These are phyloP conservation scores for Miichthys miiuy DNA, from an alignment of 2,797 vertebrate species.

Conservation along the genomic window DNA sequence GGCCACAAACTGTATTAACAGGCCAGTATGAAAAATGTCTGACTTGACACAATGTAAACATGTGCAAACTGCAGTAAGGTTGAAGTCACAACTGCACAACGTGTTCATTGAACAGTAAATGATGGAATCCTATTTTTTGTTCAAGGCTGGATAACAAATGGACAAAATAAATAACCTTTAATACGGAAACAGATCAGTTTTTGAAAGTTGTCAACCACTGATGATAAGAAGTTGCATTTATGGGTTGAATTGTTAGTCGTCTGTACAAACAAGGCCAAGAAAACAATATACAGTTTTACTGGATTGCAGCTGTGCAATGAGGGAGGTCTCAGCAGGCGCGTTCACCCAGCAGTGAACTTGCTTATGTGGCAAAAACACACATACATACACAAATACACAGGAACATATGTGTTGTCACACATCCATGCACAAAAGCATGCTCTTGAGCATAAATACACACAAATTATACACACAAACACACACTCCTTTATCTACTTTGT, in stretches of 20 bases:
- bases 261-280: neutral
- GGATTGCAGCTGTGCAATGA: constrained; percentile 31
- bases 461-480: neutral
- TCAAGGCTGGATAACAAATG: neutral
- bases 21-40: neutral
- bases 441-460: neutral
- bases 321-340: constrained; percentile 29
- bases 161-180: too few relatives aligned
- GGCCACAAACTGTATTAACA: neutral
- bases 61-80: neutral
- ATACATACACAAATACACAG: constrained; percentile 7
- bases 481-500: neutral
- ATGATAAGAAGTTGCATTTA: neutral
- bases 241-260: neutral
- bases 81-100: neutral
- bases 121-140: neutral
- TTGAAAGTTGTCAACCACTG: neutral
- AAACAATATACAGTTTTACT: neutral
- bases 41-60: neutral
- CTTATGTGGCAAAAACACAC: constrained; percentile 59
- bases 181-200: neutral
- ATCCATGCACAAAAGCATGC: neutral
- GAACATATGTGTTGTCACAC: neutral
- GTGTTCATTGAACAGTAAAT: neutral
- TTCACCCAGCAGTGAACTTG: constrained; percentile 57